These are phyloP conservation scores for Cygnus atratus DNA, from an alignment of 2,113 vertebrate genomes.

Conservation along the genomic window DNA sequence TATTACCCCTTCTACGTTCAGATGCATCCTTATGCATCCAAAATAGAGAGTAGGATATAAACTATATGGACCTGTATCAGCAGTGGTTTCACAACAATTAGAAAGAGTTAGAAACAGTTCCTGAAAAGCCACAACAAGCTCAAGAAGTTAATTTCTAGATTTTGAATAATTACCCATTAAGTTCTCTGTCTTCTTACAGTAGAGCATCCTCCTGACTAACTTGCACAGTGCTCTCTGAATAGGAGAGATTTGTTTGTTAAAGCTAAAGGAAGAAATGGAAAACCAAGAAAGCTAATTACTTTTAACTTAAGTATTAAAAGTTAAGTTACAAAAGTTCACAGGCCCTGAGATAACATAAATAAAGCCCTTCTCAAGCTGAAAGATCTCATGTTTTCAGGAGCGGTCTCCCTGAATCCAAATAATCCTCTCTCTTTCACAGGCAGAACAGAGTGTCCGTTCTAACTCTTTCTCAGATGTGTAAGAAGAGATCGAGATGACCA, in stretches of 20 bases:
- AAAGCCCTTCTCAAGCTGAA: background rate
- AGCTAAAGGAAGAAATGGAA: background rate
- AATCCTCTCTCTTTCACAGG: background rate
- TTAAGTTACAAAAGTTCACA: background rate
- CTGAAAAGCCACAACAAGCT: background rate
- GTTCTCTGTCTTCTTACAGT: background rate
- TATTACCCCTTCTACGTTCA: background rate
- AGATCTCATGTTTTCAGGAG: background rate
- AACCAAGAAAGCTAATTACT: background rate
- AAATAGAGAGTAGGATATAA: accelerated
- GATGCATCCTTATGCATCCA: background rate
- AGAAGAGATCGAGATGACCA: background rate
- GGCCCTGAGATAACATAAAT: background rate
- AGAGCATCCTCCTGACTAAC: background rate
- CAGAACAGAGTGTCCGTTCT: background rate
- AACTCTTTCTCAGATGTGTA: background rate
- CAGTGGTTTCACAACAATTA: background rate
- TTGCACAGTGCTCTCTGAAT: background rate
- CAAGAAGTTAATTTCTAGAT: background rate
- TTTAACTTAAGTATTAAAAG: background rate
- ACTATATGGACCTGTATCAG: background rate
- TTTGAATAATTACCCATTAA: background rate
- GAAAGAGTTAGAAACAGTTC: background rate
- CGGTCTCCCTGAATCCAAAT: background rate
- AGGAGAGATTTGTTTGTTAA: background rate